Percentiles rank a stretch among this genome's conserved stretches.
Evolutionary conservation across 2,888 invertebrate species (phyloP).

Genomic region (Ennomos quercinarius): DNA sequence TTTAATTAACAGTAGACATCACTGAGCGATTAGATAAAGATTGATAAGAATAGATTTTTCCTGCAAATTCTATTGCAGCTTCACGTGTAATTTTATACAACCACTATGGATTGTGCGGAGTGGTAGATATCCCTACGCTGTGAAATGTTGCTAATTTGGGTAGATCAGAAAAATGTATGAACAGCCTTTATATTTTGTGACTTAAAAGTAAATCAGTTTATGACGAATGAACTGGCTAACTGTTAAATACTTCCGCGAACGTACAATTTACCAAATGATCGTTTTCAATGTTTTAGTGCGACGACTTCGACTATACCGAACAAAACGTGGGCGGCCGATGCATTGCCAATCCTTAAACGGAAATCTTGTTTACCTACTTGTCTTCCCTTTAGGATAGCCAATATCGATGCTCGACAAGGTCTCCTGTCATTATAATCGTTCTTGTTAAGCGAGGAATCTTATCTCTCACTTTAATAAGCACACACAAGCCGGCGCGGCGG

Average conservation of each 20-base stretch:
- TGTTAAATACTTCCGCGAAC: slow-evolving; percentile 76
- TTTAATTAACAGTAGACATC: too few species aligned
- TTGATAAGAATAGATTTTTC: too few species aligned
- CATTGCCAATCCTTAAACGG: slow-evolving; percentile 76
- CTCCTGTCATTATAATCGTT: slow-evolving; percentile 62
- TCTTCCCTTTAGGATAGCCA: slow-evolving; percentile 74
- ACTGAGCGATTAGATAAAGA: too few species aligned
- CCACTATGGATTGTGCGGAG: too few species aligned
- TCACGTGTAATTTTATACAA: too few species aligned
- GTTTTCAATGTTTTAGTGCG: slow-evolving; percentile 72
- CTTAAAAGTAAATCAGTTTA: slow-evolving; percentile 50
- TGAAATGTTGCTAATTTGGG: too few species aligned
- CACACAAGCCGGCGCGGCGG: slow-evolving; percentile 43
- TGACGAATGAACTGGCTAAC: slow-evolving; percentile 50
- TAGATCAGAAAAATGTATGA: slow-evolving; percentile 1
- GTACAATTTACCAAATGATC: slow-evolving; percentile 72
- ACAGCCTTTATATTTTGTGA: slow-evolving; percentile 10
- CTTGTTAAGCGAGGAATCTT: slow-evolving; percentile 60
- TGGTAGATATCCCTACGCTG: too few species aligned
- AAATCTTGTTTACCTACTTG: slow-evolving; percentile 78
- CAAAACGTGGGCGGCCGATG: slow-evolving; percentile 79
- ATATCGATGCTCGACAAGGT: slow-evolving; percentile 69
- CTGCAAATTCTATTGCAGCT: too few species aligned
- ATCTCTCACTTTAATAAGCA: slow-evolving; percentile 61
- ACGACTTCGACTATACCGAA: slow-evolving; percentile 72